Evolutionary conservation across 2,888 invertebrate genomes (phyloP), one percentile per base, ranked within the genome.

Genomic region (Pilophorus perplexus): DNA sequence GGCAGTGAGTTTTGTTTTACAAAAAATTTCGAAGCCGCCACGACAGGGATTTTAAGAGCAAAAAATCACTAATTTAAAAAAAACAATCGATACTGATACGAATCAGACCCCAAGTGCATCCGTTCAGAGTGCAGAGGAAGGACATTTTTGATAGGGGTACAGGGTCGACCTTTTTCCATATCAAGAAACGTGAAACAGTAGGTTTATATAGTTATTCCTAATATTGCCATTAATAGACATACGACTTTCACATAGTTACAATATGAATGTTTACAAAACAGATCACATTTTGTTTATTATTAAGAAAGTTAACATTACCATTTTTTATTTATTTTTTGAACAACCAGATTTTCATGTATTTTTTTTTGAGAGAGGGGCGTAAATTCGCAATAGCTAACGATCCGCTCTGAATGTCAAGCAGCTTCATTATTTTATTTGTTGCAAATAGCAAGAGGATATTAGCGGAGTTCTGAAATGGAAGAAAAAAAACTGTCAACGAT

Each of bases 201-300:
- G 42, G 33, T 33, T 33, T 33, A 42, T 62, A 62, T 23, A 62
- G 62, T 62, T 62, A 62, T 48, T 62, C 48, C 62, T 62, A 62
- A 62, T 62, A 62, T 62, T 62, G 62, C 62, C 62, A 62, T 27
- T 62, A 62, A 62, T 62, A 62, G 62, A 62, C 46, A 62, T 62
- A 62, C 22, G 25, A 52, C 46, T 55, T 55, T 62, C 62, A 62
- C 62, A 62, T 62, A 62, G n/a, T 48, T 46, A 33, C 48, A 44
- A 46, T 46, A 62, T 46, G 44, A 42, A 44, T 60, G 27, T 28
- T 62, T 62, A 62, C 46, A 62, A 62, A 62, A 62, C 62, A 23
- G 59, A 62, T 62, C 62, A 62, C 62, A 62, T 62, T 62, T 62
- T 38, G 28, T 62, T 48, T 62, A 62, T 62, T 22, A 62, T 6